phyloP scores from a whole-genome alignment of 2,113 vertebrate genomes.

The Catagonus wagneri region DNA sequence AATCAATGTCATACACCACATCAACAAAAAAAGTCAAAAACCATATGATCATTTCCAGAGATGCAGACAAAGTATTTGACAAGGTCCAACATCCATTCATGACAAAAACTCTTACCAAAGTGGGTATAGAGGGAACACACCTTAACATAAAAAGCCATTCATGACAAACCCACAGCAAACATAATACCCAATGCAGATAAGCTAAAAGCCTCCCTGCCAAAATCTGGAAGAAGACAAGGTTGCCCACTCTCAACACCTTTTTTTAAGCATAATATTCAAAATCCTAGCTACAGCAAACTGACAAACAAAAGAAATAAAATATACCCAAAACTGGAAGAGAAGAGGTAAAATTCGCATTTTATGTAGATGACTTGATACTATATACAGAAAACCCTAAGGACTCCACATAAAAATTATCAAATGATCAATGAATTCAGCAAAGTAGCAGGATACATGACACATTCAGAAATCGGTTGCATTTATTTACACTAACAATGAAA shows the following conservation, averaged over 20 bases:
- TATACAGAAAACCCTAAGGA: too few species aligned
- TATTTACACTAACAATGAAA: too few species aligned
- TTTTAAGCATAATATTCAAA: background rate
- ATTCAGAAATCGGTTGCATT: too few species aligned
- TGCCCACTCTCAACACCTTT: background rate
- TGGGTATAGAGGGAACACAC: background rate
- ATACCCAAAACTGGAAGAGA: background rate
- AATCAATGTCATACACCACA: background rate
- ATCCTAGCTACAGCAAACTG: background rate
- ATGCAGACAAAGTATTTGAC: background rate
- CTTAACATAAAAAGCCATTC: background rate
- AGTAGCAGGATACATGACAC: too few species aligned
- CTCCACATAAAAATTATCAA: too few species aligned
- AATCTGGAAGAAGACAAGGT: too few species aligned
- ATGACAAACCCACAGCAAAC: background rate
- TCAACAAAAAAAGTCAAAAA: background rate
- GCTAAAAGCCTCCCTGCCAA: background rate
- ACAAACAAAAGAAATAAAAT: background rate
- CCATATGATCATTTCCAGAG: background rate
- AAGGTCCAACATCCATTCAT: background rate
- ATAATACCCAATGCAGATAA: background rate
- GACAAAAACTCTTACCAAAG: background rate
- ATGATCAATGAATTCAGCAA: too few species aligned
- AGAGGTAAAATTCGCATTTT: background rate
- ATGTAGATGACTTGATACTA: background rate